A percentile compares a stretch with the other conserved stretches of the same genome.
phyloP scores from a whole-genome alignment of 2,113 vertebrate genomes.

The Psilopsiagon aymara region DNA sequence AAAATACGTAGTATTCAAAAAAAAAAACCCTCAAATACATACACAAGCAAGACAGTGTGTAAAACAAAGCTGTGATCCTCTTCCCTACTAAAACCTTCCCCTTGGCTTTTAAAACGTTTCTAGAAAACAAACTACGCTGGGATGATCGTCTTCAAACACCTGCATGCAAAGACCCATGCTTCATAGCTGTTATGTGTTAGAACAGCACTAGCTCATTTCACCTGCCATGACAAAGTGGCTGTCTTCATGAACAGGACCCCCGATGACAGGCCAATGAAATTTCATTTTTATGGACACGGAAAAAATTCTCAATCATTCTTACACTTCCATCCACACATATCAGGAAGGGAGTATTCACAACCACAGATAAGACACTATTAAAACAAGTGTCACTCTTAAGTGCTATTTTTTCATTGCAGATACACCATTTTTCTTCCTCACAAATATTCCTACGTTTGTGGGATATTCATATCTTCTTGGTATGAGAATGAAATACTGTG shows the following conservation, averaged over 20 bases:
- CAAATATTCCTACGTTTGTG: not conserved
- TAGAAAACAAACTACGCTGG: conserved; percentile 14
- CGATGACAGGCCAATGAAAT: conserved; percentile 56
- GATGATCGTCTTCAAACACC: conserved; percentile 26
- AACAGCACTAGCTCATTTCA: conserved; percentile 35
- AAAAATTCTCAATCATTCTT: conserved; percentile 55
- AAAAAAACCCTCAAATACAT: not conserved
- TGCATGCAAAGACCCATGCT: not conserved
- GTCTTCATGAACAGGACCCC: conserved; percentile 35
- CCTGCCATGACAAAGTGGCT: conserved; percentile 8
- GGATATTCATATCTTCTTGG: not conserved
- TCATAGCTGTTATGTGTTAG: conserved; percentile 20
- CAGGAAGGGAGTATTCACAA: conserved; percentile 42
- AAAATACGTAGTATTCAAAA: not conserved
- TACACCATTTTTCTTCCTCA: not conserved
- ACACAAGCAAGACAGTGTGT: not conserved
- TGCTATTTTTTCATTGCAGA: not conserved
- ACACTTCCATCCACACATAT: conserved; percentile 22
- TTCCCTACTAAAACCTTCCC: conserved; percentile 3
- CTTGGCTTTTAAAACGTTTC: conserved; percentile 1
- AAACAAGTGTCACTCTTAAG: conserved; percentile 51
- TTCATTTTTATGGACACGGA: conserved; percentile 54
- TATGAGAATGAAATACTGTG: not conserved
- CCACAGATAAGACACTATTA: conserved; percentile 13
- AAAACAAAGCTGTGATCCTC: not conserved